Conservation (phyloP, 2,888 invertebrate species). For the Eledone cirrhosa region DNA sequence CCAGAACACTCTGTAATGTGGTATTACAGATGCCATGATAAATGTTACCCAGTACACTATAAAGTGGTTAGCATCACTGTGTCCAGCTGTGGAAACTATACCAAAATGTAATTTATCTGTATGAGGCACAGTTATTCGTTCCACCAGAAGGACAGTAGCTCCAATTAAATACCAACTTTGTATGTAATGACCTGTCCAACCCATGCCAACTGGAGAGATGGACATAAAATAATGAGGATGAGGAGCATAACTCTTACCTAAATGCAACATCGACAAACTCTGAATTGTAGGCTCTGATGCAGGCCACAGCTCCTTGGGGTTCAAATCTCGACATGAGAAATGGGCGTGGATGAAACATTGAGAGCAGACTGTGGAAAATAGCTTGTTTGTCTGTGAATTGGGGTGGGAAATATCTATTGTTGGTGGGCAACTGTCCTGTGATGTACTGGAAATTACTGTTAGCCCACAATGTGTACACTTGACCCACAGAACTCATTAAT, state of each 20-base stretch:
- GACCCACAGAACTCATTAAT: constrained; percentile 29
- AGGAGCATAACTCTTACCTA: constrained; percentile 56
- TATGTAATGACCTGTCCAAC: no score
- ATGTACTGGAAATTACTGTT: background rate
- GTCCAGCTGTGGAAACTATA: no score
- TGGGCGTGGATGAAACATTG: constrained; percentile 63
- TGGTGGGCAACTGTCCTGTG: constrained; percentile 39
- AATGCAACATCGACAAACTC: constrained; percentile 60
- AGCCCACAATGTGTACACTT: constrained; percentile 35
- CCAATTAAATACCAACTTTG: no score
- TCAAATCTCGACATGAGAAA: constrained; percentile 61
- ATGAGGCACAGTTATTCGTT: no score
- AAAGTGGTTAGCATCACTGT: no score
- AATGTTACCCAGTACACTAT: no score
- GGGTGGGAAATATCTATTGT: constrained; percentile 59
- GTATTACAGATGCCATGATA: no score
- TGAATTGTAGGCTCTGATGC: constrained; percentile 57
- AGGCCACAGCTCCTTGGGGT: constrained; percentile 58
- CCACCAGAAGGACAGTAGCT: no score
- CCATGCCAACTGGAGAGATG: no score
- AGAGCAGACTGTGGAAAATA: constrained; percentile 55
- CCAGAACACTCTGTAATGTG: no score
- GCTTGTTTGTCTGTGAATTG: constrained; percentile 40
- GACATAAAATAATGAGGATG: no score
- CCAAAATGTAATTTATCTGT: no score